phyloP scores from a whole-genome alignment of 2,797 vertebrate genomes.

The Pipistrellus pygmaeus region DNA sequence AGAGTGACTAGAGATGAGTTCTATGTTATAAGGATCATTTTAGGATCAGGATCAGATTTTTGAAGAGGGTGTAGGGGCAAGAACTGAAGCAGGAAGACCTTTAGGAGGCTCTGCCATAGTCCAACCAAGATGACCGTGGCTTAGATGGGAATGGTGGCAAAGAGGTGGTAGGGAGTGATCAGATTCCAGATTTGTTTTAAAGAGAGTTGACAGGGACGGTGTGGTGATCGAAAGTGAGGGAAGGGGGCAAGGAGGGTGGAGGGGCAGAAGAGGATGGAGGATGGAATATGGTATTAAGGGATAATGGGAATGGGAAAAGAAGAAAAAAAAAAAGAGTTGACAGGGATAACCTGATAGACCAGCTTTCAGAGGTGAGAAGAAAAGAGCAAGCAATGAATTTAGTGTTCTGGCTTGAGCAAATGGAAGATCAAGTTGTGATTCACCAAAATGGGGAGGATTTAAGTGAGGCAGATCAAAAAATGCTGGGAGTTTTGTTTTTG shows the following conservation, averaged over 20 bases:
- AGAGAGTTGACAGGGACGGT: background rate
- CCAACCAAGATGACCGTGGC: background rate
- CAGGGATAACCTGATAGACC: background rate
- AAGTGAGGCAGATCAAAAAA: background rate
- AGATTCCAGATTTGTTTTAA: background rate
- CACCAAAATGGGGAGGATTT: background rate
- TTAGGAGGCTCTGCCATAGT: background rate
- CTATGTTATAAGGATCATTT: background rate
- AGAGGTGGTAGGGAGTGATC: background rate
- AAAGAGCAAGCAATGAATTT: background rate
- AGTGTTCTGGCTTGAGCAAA: background rate
- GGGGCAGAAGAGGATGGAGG: rapidly evolving
- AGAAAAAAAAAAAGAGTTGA: background rate
- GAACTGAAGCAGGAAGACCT: background rate
- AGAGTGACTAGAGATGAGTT: background rate
- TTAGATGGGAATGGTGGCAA: background rate
- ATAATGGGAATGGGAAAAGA: background rate
- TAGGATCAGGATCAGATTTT: background rate
- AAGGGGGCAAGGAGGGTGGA: background rate
- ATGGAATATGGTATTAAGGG: background rate
- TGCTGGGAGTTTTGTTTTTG: background rate
- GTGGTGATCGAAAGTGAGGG: background rate
- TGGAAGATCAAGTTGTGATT: background rate
- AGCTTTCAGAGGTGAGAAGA: background rate
- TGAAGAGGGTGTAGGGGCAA: background rate